Evolutionary conservation across 92 coral and sea anemone species (phyloP), one percentile per base, ranked within the genome.

Genomic region (Palythoa grandis): DNA sequence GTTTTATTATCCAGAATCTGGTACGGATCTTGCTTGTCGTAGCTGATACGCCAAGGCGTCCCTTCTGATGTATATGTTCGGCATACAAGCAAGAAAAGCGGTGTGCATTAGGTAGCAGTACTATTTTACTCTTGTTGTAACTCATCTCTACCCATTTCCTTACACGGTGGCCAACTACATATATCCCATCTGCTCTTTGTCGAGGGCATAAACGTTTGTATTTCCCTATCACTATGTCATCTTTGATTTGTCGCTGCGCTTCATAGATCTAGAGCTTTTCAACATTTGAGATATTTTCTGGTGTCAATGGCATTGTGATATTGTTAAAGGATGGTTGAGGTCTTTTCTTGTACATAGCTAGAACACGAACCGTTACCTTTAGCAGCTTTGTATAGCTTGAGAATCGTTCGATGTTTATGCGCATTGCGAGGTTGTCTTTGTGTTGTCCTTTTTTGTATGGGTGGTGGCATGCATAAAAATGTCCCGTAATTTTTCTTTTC

Each of bases 311-410:
- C 53, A 50, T 61, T 43, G 52, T 39, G 22, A 85, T 87, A 65
- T 90, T 82, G 82, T 87, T 79, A 20, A 92, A 70, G 52, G 88
- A 72, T 61, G 84, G 82, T 74, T 83, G 86, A 13, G 90, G 89
- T 22, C 29, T 56, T 82, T 83, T 72, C 19, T 86, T 39, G 61
- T 82, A 86, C 72, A 89, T 69, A 9, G 88, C 86, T 35, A 92
- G 79, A 25, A 90, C 54, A 29, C 93, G 75, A 13, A 93, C 93
- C 8, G 93, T 88, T 19, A 92, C 90, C 72, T 83, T 86, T 12
- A 88, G 76, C 71, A 88, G 74, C 23, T 80, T 77, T 12, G 48
- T 52, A 76, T 91, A 88, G 58, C 83, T 47, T 25, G 93, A 87
- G 76, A 71, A 90, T 73, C 78, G 78, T 19, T 58, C 66, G 19